Base-by-base conservation (phyloP, 2,888 invertebrate genomes). In the Onthophagus sagittarius region DNA sequence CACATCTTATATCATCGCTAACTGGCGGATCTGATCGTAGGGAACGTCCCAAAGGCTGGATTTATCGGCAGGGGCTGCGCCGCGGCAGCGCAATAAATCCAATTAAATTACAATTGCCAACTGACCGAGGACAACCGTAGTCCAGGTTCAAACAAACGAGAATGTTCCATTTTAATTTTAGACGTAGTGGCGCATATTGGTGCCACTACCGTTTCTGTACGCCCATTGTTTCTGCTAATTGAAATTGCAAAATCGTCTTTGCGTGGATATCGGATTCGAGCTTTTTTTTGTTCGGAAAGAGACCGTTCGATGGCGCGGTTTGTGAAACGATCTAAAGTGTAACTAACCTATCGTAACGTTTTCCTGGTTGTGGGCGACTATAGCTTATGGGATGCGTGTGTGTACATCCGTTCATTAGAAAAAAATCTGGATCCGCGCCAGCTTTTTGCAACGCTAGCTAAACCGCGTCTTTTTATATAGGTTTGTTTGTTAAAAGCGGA, bases 121-220 rank as follows among this genome's bases (percentile, higher is more conserved):
- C 65, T 71, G 71, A 67, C 73, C 67, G 62, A 39, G 65, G 73
- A 67, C 65, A 65, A 71, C 70, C 53, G 53, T 69, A 71, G 64
- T 23, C 23, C 31, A 67, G 31, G 15, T 67, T 23, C 39, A 71
- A 73, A 73, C 71, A 73, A 73, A 67, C 15, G 64, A 65, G 73
- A 71, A 71, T 65, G 73, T 71, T 67, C 65, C 62, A 53, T 53
- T 73, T 73, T 73, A 73, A 73, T 71, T 73, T 73, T 73, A 73
- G 73, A 71, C 14, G 23, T 23, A 23, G 32, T 62, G 65, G 73
- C 62, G 62, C 62, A 73, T 63, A 73, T 33, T 39, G 64, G 15
- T 13, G 23, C 23, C 23, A 23, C 23, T 23, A 53, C 1, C 11
- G 39, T 53, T 53, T 7, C 39, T 9, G 11, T 53, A 11, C 39